These are phyloP conservation scores for Dusona sp. DNA, from an alignment of 2,888 invertebrate species.

Conservation along the genomic window DNA sequence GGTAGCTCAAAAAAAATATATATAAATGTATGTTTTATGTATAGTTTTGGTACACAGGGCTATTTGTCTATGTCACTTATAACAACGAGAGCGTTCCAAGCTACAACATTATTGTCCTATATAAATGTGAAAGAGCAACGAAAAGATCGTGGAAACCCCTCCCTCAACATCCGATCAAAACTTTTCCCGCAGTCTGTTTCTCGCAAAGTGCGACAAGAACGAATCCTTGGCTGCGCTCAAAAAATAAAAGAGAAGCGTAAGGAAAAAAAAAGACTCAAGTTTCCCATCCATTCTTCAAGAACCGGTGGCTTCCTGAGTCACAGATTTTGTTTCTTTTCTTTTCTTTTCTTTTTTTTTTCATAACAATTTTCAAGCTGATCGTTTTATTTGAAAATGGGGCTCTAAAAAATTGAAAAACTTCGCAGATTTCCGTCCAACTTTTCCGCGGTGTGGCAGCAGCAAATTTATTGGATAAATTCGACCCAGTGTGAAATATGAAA, in stretches of 20 bases:
- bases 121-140: conserved; percentile 32
- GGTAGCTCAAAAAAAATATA: conserved; percentile 38
- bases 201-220: conserved; percentile 33
- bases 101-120: conserved; percentile 39
- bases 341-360: background rate
- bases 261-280: conserved; percentile 1
- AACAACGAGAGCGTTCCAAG: conserved; percentile 56
- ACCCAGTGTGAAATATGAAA: background rate
- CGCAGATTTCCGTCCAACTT: background rate
- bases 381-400: background rate
- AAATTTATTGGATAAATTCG: background rate
- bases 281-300: conserved; percentile 9
- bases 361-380: background rate
- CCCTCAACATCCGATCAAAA: conserved; percentile 26
- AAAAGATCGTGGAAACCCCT: conserved; percentile 42
- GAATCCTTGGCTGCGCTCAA: conserved; percentile 10
- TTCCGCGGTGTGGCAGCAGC: background rate
- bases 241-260: background rate
- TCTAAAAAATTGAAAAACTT: background rate
- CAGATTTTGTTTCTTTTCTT: conserved; percentile 11
- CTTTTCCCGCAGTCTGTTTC: conserved; percentile 47
- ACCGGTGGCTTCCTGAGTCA: conserved; percentile 22
- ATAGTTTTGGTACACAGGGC: conserved; percentile 31
- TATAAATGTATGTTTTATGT: conserved; percentile 47
- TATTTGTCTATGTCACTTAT: conserved; percentile 67